Conservation (phyloP, 2,888 invertebrate genomes). For the Lycaena phlaeas region DNA sequence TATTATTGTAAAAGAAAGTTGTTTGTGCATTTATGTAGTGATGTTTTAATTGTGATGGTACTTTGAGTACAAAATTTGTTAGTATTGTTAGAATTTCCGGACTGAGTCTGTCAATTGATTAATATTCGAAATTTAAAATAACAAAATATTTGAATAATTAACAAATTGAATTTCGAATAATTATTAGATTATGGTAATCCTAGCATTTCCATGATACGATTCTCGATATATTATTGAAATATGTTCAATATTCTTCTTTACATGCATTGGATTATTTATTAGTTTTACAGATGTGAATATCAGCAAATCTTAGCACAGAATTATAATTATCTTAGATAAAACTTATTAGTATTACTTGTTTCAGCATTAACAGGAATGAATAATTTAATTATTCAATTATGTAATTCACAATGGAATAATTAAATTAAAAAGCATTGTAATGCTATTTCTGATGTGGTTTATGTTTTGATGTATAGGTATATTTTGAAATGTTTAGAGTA, state of each 20-base stretch:
- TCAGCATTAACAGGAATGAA: not conserved
- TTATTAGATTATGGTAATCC: not conserved
- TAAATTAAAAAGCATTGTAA: not conserved
- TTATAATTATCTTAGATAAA: not conserved
- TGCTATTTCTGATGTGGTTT: not conserved
- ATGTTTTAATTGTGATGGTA: constrained; percentile 40
- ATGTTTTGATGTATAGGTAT: not conserved
- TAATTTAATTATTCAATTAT: not conserved
- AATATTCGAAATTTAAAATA: not conserved
- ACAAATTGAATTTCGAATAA: not conserved
- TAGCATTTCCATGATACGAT: not conserved
- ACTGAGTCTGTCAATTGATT: constrained; percentile 27
- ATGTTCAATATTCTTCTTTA: not conserved
- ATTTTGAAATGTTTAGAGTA: not conserved
- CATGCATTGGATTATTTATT: not conserved
- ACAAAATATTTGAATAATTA: not conserved
- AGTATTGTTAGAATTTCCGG: constrained; percentile 30
- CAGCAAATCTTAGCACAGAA: no score
- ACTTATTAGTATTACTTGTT: no score
- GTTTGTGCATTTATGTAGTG: constrained; percentile 29
- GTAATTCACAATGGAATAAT: not conserved
- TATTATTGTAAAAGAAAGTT: not conserved
- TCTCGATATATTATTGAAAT: not conserved
- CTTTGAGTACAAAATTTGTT: constrained; percentile 45
- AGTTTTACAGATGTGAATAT: no score